These are phyloP conservation scores for Anastrepha ludens DNA, from an alignment of 1,140 invertebrate species.

Conservation along the genomic window DNA sequence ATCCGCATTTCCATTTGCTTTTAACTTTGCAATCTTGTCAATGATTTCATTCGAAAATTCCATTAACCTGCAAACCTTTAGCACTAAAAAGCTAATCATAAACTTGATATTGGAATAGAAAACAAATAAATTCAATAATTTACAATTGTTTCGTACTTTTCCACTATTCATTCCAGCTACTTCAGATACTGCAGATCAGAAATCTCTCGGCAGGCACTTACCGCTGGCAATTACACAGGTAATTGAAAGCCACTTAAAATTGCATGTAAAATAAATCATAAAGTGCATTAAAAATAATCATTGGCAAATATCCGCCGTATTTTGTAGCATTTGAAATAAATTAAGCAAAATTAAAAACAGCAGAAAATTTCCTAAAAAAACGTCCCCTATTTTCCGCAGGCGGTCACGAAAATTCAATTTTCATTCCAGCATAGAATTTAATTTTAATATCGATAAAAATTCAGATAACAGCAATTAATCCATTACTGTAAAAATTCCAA, in stretches of 20 bases:
- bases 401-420: conserved; percentile 7
- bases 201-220: too few relatives aligned
- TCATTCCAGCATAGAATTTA: not conserved
- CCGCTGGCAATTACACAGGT: not conserved
- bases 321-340: not conserved
- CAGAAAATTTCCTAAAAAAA: not conserved
- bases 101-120: too few relatives aligned
- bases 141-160: too few relatives aligned
- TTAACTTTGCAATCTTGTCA: too few relatives aligned
- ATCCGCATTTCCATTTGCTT: too few relatives aligned
- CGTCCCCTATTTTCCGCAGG: not conserved
- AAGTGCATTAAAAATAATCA: not conserved
- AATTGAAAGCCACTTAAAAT: not conserved
- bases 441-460: not conserved
- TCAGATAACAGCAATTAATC: not conserved
- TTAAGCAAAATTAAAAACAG: not conserved
- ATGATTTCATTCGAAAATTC: too few relatives aligned
- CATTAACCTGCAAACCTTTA: too few relatives aligned
- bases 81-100: too few relatives aligned
- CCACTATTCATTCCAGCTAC: too few relatives aligned
- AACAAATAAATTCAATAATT: too few relatives aligned
- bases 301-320: not conserved
- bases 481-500: not conserved
- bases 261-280: not conserved
- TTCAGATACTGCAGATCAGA: too few relatives aligned